Evolutionary conservation across 1,140 invertebrate genomes (phyloP), one percentile per base, ranked within the genome.

Genomic region (Eupeodes corollae): DNA sequence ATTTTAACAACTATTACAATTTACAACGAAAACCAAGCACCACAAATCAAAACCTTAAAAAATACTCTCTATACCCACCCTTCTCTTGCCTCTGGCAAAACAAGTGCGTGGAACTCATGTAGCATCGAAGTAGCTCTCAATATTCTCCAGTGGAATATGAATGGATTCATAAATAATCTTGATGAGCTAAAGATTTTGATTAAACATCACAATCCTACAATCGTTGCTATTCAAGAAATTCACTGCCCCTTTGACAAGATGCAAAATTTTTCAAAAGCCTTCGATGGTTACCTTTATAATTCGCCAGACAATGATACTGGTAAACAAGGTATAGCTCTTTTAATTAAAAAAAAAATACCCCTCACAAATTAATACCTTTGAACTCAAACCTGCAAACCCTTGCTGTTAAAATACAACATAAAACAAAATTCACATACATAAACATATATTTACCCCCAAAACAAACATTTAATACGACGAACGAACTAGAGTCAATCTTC

Each of bases 141-240:
- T 31, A 31, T 55, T 38, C 39, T 53, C 18, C 53, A 53, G 46
- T 55, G 48, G 41, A 53, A 53, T 19, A 47, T 50, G 2, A 37
- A 50, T 41, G 51, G 48, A 32, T 52, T 50, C 31, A 6, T 12
- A 26, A 53, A 55, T 40, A 55, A 51, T 44, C 53, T 48, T 32
- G 53, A 42, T 35, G 31, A 56, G 11, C 33, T 53, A 32, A 15
- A 42, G 13, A 40, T 49, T 19, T 15, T 53, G 21, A 55, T 55
- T 14, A 48, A 55, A 50, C 31, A 42, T 46, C 43, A 46, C 19
- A 42, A 38, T 6, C 46, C 48, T 1, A 42, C 48, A 32, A 48
- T 55, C n/a, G 50, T 52, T 19, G 13, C 48, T 12, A 38, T 55
- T 34, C 43, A 52, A 50, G 51, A 55, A 50, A 55, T 51, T 18